Conservation (phyloP, 2,797 vertebrate genomes). For the Acipenser ruthenus region DNA sequence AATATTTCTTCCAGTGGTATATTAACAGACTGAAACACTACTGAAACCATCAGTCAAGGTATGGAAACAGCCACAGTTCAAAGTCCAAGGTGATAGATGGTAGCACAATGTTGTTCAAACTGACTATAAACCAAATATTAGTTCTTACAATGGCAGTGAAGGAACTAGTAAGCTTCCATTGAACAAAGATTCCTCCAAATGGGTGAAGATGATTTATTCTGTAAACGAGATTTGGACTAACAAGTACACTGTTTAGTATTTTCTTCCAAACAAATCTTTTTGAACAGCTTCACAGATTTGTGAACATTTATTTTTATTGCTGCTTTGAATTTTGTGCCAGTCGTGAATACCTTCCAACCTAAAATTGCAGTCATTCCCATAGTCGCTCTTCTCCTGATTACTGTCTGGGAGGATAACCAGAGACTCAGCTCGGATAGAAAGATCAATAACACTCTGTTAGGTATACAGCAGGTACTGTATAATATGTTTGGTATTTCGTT, state of each 20-base stretch:
- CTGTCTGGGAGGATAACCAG: slow-evolving; percentile 48
- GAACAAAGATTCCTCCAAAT: too few species aligned
- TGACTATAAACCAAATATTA: too few species aligned
- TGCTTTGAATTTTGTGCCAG: slow-evolving; percentile 51
- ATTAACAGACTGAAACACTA: too few species aligned
- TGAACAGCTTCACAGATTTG: slow-evolving; percentile 53
- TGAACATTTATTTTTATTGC: slow-evolving; percentile 55
- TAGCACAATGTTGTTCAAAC: too few species aligned
- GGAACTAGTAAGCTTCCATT: too few species aligned
- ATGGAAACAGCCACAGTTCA: too few species aligned
- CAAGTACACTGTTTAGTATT: slow-evolving; percentile 54
- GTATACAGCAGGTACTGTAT: slow-evolving; percentile 46
- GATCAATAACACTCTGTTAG: slow-evolving; percentile 40
- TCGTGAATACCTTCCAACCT: slow-evolving; percentile 52
- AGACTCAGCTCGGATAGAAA: slow-evolving; percentile 39
- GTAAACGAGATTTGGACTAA: slow-evolving; percentile 49
- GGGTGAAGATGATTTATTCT: slow-evolving; percentile 21
- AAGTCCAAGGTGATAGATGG: too few species aligned
- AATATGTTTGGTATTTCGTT: too few species aligned
- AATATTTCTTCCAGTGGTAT: too few species aligned
- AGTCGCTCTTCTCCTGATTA: slow-evolving; percentile 35
- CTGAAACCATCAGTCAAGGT: too few species aligned
- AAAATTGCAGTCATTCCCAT: slow-evolving; percentile 45
- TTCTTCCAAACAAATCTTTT: slow-evolving; percentile 58
- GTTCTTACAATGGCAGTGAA: too few species aligned